Evolutionary conservation across 2,888 invertebrate genomes (phyloP).

Genomic region (Strigamia maritima): DNA sequence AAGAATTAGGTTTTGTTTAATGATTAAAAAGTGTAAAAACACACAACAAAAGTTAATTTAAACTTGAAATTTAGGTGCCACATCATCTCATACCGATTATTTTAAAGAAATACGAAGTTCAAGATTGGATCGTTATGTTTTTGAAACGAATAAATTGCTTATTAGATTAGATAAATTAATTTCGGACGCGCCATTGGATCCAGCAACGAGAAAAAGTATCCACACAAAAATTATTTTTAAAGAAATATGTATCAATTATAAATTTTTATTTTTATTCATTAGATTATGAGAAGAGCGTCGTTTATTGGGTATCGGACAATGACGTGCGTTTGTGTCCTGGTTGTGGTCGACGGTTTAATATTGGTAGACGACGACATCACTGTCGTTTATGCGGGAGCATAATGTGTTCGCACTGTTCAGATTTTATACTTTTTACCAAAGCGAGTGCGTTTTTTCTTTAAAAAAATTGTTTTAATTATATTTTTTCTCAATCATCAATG

Average conservation of each 20-base stretch:
- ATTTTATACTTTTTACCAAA: slow-evolving; percentile 72
- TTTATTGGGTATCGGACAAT: slow-evolving; percentile 90
- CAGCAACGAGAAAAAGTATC: slow-evolving; percentile 48
- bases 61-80: slow-evolving; percentile 56
- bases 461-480: slow-evolving; percentile 16
- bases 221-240: no score
- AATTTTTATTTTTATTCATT: slow-evolving; percentile 34
- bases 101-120: slow-evolving; percentile 67
- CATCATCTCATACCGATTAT: slow-evolving; percentile 66
- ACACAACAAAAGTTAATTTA: slow-evolving; percentile 5
- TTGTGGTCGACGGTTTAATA: slow-evolving; percentile 82
- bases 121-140: slow-evolving; percentile 80
- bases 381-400: slow-evolving; percentile 92
- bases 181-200: slow-evolving; percentile 66
- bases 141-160: slow-evolving; percentile 91
- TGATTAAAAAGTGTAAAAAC: neutral
- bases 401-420: slow-evolving; percentile 87
- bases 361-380: slow-evolving; percentile 89
- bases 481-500: neutral
- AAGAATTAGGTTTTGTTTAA: slow-evolving; percentile 40
- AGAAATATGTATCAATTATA: neutral
- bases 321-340: slow-evolving; percentile 85
- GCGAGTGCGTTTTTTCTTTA: slow-evolving; percentile 57
- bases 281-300: slow-evolving; percentile 66
- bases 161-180: slow-evolving; percentile 89